Evolutionary conservation across 2,888 invertebrate genomes (phyloP), one percentile per base, ranked within the genome.

Genomic region (Tortrix viridana): DNA sequence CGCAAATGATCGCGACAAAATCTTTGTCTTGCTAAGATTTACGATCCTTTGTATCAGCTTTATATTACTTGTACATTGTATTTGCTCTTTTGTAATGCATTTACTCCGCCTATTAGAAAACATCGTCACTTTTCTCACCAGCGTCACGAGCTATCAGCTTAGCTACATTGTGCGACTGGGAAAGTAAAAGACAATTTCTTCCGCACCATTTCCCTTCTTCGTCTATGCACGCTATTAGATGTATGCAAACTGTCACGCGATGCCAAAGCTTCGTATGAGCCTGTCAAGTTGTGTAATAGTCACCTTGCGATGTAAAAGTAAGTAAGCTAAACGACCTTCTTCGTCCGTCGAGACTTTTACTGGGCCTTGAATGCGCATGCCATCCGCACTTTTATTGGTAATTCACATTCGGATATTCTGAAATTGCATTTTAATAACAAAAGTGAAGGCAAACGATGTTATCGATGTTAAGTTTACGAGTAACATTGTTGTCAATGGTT

Each of bases 161-260:
- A 38, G 16, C 32, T 41, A 41, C 57, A 48, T 53, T 62, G 62
- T 61, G 55, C 18, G 26, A 57, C 20, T 58, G 57, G 47, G 63
- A 63, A 58, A 53, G 53, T 63, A 63, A 63, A 50, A 58, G 53
- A 63, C 43, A 61, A 55, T 58, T 63, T 63, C 63, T 53, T 58
- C 58, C 63, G 63, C 52, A 41, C 57, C 53, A 63, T 58, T 63
- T 63, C 63, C 52, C 53, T 58, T 38, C 9, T 23, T 50, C 23
- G n/a, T 22, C 2, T 12, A 19, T 16, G 12, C 9, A 48, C 38
- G 48, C 3, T 37, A 26, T 41, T 32, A 59, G 41, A 49, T 43
- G 18, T n/a, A n/a, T 46, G 18, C 7, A 32, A 23, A 19, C 37
- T 19, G 43, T 54, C 54, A 55, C 44, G 54, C 54, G 44, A 55